phyloP scores from a whole-genome alignment of 2,113 vertebrate genomes.

The Thalassoma bifasciatum region DNA sequence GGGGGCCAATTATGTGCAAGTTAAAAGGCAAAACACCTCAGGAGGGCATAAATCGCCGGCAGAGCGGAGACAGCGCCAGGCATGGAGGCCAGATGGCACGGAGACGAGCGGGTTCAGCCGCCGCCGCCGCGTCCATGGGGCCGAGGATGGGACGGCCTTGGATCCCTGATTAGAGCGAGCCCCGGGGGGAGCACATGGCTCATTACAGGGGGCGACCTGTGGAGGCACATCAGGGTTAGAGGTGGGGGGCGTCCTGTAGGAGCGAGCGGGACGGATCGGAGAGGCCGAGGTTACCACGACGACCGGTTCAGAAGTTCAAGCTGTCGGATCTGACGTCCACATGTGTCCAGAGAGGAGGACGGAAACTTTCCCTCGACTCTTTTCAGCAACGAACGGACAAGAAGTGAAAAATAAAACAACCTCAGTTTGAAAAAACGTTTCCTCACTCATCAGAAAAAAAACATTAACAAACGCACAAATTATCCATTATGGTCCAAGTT shows the following conservation, averaged over 20 bases:
- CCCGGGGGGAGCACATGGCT: slow-evolving; percentile 62
- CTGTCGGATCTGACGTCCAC: slow-evolving; percentile 42
- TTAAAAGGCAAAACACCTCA: slow-evolving; percentile 82
- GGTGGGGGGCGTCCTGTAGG: slow-evolving; percentile 40
- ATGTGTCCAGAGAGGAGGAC: slow-evolving; percentile 13
- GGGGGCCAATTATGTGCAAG: slow-evolving; percentile 80
- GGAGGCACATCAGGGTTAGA: slow-evolving; percentile 52
- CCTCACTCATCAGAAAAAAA: no score
- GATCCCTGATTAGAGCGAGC: slow-evolving; percentile 65
- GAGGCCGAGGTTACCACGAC: slow-evolving; percentile 16
- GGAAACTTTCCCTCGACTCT: slow-evolving; percentile 24
- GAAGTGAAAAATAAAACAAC: no score
- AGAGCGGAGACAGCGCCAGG: slow-evolving; percentile 70
- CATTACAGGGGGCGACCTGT: slow-evolving; percentile 70
- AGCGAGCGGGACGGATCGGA: slow-evolving; percentile 15
- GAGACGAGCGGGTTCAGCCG: slow-evolving; percentile 36
- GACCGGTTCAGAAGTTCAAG: slow-evolving; percentile 69
- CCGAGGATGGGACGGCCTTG: slow-evolving; percentile 59
- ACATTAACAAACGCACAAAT: no score
- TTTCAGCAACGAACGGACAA: no score
- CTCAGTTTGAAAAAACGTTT: no score
- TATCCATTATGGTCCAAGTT: no score
- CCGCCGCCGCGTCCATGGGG: slow-evolving; percentile 11
- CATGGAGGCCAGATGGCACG: slow-evolving; percentile 81
- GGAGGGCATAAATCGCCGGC: slow-evolving; percentile 78